Base-by-base conservation (phyloP, 1,140 invertebrate genomes). In the Brachionus rubens region DNA sequence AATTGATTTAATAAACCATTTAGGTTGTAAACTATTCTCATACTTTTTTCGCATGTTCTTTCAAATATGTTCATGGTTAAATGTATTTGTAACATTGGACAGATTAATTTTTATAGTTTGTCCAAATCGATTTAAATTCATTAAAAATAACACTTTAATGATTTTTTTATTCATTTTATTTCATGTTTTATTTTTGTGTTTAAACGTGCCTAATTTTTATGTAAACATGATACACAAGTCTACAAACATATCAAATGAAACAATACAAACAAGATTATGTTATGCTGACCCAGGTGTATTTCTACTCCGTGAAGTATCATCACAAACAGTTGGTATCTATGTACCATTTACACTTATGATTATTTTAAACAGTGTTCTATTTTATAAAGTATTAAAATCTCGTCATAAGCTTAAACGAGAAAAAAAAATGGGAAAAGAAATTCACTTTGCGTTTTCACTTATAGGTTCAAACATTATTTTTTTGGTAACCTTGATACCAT, bases 31-130 rank as follows among this genome's bases (percentile, higher is more conserved):
- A 24, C 24, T 65, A 12, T 43, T 65, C 5, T 41, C 36, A 12
- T 65, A 30, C 43, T 65, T 65, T 41, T 65, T 65, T 21, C 33
- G 59, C 7, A 3, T 65, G 7, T 21, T 24, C 16, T 65, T 43
- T 24, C 59, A 65, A 14, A 65, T 43, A 65, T 43, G 36, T 41
- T 43, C 59, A 65, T 65, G 33, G 33, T 36, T 65, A 26, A 65
- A 65, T 65, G 59, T 65, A 2, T 26, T 65, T 24, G 36, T 65
- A 24, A 65, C 59, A 14, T 24, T 65, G 1, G 40, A 65, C 24
- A 36, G 59, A 21, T 65, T 65, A 28, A 43, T 65, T 14, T 65
- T 65, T 41, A 65, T 65, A 19, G 7, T 65, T 3, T 65, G 41
- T 16, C 24, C 33, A 19, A 46, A 16, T 24, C 41, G 41, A 43